These are phyloP conservation scores for Halcyon malimbica DNA, from an alignment of 2,113 vertebrate species.

Conservation along the genomic window DNA sequence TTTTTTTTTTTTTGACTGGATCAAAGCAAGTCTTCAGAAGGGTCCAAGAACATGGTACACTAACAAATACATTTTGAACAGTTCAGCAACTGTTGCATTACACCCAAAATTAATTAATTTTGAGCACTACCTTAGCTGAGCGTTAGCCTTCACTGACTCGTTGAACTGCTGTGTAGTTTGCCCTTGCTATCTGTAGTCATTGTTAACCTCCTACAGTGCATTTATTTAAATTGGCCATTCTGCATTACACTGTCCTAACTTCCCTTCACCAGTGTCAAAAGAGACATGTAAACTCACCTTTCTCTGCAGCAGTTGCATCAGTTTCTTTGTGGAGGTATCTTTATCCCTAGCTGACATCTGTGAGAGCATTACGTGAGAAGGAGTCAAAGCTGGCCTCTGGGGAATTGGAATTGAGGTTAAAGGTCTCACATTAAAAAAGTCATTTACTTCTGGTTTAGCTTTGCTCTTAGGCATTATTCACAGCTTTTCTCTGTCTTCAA, in stretches of 20 bases:
- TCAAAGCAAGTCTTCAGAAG: neutral
- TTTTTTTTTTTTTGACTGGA: neutral
- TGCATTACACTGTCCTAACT: neutral
- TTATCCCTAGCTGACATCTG: neutral
- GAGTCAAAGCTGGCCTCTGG: conserved; percentile 52
- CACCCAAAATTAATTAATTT: neutral
- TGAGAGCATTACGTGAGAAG: neutral
- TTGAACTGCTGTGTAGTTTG: neutral
- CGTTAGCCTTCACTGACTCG: neutral
- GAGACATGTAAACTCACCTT: neutral
- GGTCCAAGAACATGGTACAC: neutral
- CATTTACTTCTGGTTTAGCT: conserved; percentile 50
- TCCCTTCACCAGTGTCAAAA: neutral
- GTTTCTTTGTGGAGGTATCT: conserved; percentile 12
- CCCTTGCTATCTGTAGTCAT: neutral
- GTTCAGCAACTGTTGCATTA: neutral
- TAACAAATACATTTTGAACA: neutral
- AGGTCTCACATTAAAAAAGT: conserved; percentile 61
- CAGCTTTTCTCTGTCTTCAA: conserved; percentile 56
- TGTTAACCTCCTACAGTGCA: neutral
- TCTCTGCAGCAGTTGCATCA: neutral
- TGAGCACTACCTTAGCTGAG: neutral
- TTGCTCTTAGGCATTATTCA: conserved; percentile 65
- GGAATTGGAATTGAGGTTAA: conserved; percentile 62
- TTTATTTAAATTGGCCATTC: conserved; percentile 3